Evolutionary conservation across 2,888 invertebrate genomes (phyloP), one percentile per base, ranked within the genome.

Genomic region (Autographa pulchrina): DNA sequence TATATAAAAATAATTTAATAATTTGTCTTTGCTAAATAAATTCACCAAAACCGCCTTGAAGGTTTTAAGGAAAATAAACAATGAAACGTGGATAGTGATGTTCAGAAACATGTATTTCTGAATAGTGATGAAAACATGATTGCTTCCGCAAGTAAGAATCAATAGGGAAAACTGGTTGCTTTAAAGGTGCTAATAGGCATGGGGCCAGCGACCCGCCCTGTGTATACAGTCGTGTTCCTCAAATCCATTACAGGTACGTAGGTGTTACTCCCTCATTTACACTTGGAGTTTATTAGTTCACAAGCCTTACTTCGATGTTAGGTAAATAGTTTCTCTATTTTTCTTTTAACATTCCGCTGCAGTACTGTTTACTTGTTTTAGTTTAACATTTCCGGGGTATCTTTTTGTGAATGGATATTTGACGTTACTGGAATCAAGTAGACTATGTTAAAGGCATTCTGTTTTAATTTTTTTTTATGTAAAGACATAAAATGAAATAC

Each of bases 141-240:
- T 72, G 31, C 54, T 71, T 70, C 64, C 35, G 14, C 58, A 60
- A 74, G 65, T n/a, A 72, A 67, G 62, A 74, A 65, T 71, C 54
- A 74, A 76, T 64, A 71, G 62, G 58, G 58, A 54, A 61, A 73
- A 84, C 77, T 77, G 73, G 80, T 79, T 78, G 68, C 32, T 63
- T 41, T 32, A 43, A 82, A 76, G 56, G 82, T 79, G 85, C 68
- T 82, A 82, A 82, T 76, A 65, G 74, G 31, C 41, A 64, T 67
- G 20, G 67, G 77, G 74, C 73, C 68, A 67, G 85, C 25, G 65
- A 79, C 72, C 70, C 72, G 60, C 35, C 43, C 35, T 68, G 35
- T 74, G 62, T 74, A 16, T 61, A 43, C 60, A 18, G 62, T 68
- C 61, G 52, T 56, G 18, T 72, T 65, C 48, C 70, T 70, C 20